Conservation (phyloP, 92 coral and sea anemone species). For the Isaurus tuberculatus region DNA sequence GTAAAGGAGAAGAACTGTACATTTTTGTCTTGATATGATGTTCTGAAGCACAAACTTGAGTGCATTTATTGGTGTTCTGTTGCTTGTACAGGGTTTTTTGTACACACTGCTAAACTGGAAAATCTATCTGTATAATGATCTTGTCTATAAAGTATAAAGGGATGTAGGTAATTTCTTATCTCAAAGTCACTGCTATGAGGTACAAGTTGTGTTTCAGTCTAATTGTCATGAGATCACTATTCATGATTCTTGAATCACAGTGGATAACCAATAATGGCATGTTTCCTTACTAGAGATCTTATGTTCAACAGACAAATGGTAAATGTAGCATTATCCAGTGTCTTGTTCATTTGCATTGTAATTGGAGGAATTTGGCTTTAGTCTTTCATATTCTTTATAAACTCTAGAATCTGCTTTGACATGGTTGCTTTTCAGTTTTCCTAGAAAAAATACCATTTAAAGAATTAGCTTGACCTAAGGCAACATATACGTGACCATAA, state of each 20-base stretch:
- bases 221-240: conserved; percentile 27
- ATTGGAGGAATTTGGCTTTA: conserved; percentile 9
- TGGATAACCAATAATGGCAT: conserved; percentile 9
- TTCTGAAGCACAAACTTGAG: too few species aligned
- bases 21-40: too few species aligned
- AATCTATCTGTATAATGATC: conserved; percentile 4
- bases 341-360: background rate
- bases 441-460: conserved; percentile 41
- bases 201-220: conserved; percentile 37
- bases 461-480: conserved; percentile 20
- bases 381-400: conserved; percentile 37
- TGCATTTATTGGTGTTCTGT: too few species aligned
- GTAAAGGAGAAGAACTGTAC: too few species aligned
- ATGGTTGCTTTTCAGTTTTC: conserved; percentile 38
- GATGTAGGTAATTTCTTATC: conserved; percentile 1
- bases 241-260: conserved; percentile 10
- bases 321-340: conserved; percentile 3
- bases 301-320: conserved; percentile 20
- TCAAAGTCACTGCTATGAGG: background rate
- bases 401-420: conserved; percentile 40
- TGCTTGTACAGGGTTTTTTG: background rate
- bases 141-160: background rate
- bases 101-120: conserved; percentile 46
- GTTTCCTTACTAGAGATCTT: conserved; percentile 30
- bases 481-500: background rate